Percentiles rank a stretch among this genome's conserved stretches.
Evolutionary conservation across 2,113 vertebrate genomes (phyloP).

Genomic region (Paradoxurus hermaphroditus): DNA sequence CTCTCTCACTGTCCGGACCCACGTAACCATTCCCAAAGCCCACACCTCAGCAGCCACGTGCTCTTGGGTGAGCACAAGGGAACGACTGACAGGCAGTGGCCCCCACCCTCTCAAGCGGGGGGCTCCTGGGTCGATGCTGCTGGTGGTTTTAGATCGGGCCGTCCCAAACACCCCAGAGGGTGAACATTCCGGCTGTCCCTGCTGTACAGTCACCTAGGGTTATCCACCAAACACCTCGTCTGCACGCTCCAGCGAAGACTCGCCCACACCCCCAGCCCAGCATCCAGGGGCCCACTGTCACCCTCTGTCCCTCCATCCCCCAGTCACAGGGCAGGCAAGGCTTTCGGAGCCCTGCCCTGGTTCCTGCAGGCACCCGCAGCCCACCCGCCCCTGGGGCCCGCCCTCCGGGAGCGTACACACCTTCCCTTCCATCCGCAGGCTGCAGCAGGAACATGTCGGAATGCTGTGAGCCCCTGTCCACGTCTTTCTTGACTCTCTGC

Average conservation of each 20-base stretch:
- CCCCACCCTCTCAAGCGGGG: not conserved
- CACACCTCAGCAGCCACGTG: too few species aligned
- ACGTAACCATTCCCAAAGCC: not conserved
- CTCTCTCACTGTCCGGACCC: too few species aligned
- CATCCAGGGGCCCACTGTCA: too few species aligned
- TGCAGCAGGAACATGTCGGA: conserved; percentile 94
- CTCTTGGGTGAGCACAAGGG: not conserved
- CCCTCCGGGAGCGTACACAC: conserved; percentile 45
- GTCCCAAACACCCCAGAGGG: accelerated
- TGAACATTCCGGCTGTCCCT: not conserved
- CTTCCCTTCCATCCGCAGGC: conserved; percentile 87
- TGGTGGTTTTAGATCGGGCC: too few species aligned
- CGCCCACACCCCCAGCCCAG: not conserved
- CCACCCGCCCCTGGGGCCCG: accelerated
- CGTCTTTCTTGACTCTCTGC: conserved; percentile 95
- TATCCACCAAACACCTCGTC: accelerated
- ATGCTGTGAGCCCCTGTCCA: conserved; percentile 95
- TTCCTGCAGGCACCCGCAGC: accelerated
- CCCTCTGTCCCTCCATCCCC: not conserved
- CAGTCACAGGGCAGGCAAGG: accelerated
- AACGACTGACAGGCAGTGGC: too few species aligned
- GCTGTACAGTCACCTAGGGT: not conserved
- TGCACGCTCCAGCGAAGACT: not conserved
- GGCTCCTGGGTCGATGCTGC: not conserved
- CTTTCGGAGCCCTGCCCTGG: not conserved